Base-by-base conservation (phyloP, 2,797 vertebrate genomes). In the Poecilia gillii region DNA sequence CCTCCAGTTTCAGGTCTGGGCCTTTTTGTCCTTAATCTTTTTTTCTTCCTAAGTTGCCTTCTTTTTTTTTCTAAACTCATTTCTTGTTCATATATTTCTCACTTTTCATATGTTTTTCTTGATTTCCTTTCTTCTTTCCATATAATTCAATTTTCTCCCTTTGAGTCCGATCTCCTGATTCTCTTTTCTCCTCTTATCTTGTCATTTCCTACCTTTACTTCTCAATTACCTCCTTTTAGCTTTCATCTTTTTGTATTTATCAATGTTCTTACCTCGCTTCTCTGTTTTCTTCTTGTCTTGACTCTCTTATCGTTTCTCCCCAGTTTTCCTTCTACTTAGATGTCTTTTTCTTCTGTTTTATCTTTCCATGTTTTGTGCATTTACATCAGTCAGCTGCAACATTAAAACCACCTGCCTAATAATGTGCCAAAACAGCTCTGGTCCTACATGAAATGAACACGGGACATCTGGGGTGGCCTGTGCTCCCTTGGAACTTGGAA, bases 231-330 rank as follows among this genome's bases (percentile, higher is more conserved):
- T 43, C 9, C 25, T 31, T 73, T 70, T 77, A 45, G 51, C 53
- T 72, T 72, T 66, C 75, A 74, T 80, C 80, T 70, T 74, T 82
- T 64, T 47, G 33, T 51, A 70, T 64, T 74, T 71, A 80, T 80
- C 78, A 55, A 74, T 80, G 51, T 70, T 75, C 62, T 55, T 51
- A 51, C 45, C 51, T 72, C 74, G 18, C 14, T 14, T 11, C 43
- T 62, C 70, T 28, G 28, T 45, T 41, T 51, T 76, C 18, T 33
- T 13, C 36, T 31, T 28, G 25, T 59, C 45, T 76, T 33, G 43
- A 55, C 51, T 43, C 39, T 62, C 62, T 66, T 39, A 47, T 53
- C 36, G 31, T 64, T 72, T 51, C 59, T 31, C 28, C 13, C 47
- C 53, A 46, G 49, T 71, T 71, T 72, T 49, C 33, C 41, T 71